phyloP scores from a whole-genome alignment of 2,113 vertebrate genomes.

The Oxyura jamaicensis region DNA sequence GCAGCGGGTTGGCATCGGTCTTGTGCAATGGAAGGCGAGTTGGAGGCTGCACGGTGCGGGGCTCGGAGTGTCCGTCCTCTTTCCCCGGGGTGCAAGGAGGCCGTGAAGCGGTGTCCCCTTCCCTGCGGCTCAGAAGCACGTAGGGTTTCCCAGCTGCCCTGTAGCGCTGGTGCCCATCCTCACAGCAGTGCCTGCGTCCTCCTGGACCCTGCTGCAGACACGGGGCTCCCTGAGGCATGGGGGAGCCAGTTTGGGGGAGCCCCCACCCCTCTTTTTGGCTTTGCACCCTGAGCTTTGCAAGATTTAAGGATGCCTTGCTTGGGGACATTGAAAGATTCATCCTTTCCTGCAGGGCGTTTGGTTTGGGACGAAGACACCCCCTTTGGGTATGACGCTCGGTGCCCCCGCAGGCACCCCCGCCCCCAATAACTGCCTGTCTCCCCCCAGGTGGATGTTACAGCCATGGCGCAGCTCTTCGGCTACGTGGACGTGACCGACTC shows the following conservation, averaged over 20 bases:
- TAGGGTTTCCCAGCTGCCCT: not conserved
- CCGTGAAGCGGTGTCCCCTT: not conserved
- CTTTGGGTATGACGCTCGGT: fast-evolving
- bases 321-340: fast-evolving
- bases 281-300: not conserved
- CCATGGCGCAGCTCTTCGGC: slow-evolving; percentile 71
- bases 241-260: not conserved
- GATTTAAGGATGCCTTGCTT: fast-evolving
- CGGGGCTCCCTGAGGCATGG: not conserved
- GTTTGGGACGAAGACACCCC: not conserved
- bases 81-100: fast-evolving
- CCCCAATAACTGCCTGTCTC: not conserved
- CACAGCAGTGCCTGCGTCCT: not conserved
- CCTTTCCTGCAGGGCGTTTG: not conserved
- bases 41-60: not conserved
- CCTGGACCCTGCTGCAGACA: not conserved
- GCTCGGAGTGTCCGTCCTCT: not conserved
- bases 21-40: not conserved
- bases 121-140: not conserved
- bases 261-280: not conserved
- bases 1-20: not conserved
- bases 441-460: slow-evolving; percentile 53
- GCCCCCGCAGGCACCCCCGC: fast-evolving
- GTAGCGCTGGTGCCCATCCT: not conserved
- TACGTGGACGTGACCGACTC: slow-evolving; percentile 70